These are phyloP conservation scores for Coracopsis vasa DNA, from an alignment of 2,113 vertebrate species.

Conservation along the genomic window DNA sequence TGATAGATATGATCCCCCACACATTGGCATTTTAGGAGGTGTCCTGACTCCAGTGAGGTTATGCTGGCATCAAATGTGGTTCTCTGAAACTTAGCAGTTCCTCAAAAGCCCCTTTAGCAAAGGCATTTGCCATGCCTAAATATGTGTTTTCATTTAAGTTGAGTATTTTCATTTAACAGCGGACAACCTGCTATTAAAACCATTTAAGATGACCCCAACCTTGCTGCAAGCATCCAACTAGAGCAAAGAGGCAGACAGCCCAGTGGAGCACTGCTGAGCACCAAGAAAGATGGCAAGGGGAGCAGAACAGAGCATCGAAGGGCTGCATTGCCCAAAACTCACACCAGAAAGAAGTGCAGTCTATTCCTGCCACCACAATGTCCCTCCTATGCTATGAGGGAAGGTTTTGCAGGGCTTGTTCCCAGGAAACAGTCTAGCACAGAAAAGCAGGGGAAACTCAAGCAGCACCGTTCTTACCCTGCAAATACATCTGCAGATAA, in stretches of 20 bases:
- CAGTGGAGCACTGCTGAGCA: fast-evolving
- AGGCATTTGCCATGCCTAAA: background rate
- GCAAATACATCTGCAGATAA: background rate
- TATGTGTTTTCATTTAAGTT: background rate
- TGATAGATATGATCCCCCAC: fast-evolving
- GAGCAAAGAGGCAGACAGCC: background rate
- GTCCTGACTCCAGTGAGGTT: background rate
- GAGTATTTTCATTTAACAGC: background rate
- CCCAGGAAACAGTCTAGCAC: background rate
- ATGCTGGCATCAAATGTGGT: background rate
- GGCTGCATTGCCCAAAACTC: background rate
- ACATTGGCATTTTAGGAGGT: background rate
- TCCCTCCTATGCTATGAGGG: background rate
- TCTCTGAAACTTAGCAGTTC: background rate
- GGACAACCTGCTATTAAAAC: background rate
- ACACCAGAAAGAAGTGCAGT: background rate
- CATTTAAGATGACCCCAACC: background rate
- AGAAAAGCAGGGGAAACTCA: background rate
- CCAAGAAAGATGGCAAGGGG: background rate
- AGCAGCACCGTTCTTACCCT: background rate
- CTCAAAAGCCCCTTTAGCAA: background rate
- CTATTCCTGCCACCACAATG: fast-evolving
- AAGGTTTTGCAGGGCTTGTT: background rate
- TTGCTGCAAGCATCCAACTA: background rate
- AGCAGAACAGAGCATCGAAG: background rate